Evolutionary conservation across 92 coral and sea anemone genomes (phyloP).

Genomic region (Epizoanthus scotinus): DNA sequence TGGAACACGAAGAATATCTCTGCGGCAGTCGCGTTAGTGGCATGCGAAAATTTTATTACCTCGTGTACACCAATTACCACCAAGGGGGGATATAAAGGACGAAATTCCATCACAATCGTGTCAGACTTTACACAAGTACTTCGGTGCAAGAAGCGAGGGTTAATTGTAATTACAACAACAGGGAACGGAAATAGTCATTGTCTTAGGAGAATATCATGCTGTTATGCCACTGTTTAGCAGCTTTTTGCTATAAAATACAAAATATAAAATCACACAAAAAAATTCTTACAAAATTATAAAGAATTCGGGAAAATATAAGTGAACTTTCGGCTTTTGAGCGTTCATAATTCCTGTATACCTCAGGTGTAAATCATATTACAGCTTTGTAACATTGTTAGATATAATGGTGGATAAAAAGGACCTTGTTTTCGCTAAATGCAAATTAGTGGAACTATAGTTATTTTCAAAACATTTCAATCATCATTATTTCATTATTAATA

Average conservation of each 20-base stretch:
- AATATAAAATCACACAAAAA: no score
- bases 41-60: constrained; percentile 9
- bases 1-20: background rate
- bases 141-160: background rate
- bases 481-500: background rate
- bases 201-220: background rate
- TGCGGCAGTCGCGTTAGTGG: constrained; percentile 11
- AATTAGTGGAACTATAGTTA: background rate
- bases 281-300: no score
- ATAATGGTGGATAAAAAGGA: background rate
- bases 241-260: background rate
- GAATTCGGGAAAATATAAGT: background rate
- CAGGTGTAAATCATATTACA: background rate
- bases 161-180: background rate
- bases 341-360: background rate
- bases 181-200: background rate
- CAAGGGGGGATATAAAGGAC: background rate
- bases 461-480: background rate
- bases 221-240: background rate
- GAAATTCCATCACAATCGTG: background rate
- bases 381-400: no score
- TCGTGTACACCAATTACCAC: background rate
- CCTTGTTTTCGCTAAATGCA: background rate
- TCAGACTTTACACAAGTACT: background rate
- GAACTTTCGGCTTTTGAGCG: background rate